Evolutionary conservation across 2,797 vertebrate genomes (phyloP), one percentile per base, ranked within the genome.

Genomic region (Xenops minutus): DNA sequence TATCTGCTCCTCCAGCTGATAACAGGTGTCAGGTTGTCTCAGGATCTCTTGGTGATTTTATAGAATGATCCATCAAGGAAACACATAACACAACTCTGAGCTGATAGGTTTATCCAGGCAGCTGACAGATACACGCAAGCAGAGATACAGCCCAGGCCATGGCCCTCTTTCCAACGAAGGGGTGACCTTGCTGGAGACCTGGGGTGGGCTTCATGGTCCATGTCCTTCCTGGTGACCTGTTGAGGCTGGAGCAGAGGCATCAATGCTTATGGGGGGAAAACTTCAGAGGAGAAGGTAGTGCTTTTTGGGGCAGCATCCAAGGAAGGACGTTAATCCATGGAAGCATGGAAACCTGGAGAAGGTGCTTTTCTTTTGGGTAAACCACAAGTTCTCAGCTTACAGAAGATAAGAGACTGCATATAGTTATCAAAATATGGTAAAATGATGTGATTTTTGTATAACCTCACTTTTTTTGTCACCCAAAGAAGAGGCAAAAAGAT

Each of bases 91-190:
- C 30, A 68, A 8, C 49, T 46, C 77, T 54, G 58, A 63, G 64
- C 85, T 80, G 62, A 52, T 34, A 16, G 62, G 32, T 72, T 78
- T 93, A 59, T 52, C 63, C 21, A 12, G 77, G 43, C 3, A 12
- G 32, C 66, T 89, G 76, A 48, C 49, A 95, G 39, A 37, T 21
- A 55, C 2, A 1, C 12, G n/a, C 55, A 44, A 14, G 46, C 23
- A 54, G 86, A 59, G 30, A n/a, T 29, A 68, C 16, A 79, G 66
- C 51, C 29, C 0, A 1, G 66, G 34, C 32, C 36, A 21, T 1
- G 10, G 6, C 4, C 23, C 9, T 10, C 3, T 55, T 67, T 77
- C 56, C 32, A 43, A 32, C 0, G 0, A 36, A 2, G 6, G 27
- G 17, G 21, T 66, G 71, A 51, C 58, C 82, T 94, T 72, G 67